Conservation (phyloP, 2,113 vertebrate species). For the Diadophis punctatus region DNA sequence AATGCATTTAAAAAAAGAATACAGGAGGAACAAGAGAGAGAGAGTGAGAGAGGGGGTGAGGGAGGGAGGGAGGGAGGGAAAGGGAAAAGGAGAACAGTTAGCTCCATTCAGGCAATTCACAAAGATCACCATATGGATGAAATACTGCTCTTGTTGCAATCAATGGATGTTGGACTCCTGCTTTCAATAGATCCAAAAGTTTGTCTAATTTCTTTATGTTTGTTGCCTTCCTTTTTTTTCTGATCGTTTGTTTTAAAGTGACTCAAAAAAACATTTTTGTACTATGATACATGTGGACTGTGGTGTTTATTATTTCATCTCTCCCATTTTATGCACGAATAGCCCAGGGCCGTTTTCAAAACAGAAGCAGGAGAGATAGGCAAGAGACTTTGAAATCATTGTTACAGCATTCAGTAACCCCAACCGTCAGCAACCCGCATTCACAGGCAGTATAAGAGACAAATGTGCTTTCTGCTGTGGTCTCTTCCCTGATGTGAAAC, state of each 20-base stretch:
- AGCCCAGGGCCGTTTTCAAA: not conserved
- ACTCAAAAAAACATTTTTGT: conserved; percentile 9
- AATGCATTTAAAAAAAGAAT: conserved; percentile 15
- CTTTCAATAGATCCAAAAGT: not conserved
- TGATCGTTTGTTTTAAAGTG: conserved; percentile 21
- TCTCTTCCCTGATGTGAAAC: not conserved
- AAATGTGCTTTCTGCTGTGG: not conserved
- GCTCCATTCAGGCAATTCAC: conserved; percentile 13
- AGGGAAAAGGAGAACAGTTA: not conserved
- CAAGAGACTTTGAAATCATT: not conserved
- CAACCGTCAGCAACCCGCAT: not conserved
- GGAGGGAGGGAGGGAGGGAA: conserved; percentile 22
- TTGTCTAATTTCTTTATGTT: not conserved
- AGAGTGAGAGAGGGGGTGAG: not conserved
- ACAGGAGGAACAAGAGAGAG: not conserved
- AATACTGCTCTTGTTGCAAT: conserved; percentile 5
- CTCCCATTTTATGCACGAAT: conserved; percentile 10
- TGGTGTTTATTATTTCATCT: not conserved
- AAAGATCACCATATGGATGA: not conserved
- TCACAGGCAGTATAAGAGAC: not conserved
- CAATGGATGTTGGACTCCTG: not conserved
- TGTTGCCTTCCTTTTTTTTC: not conserved
- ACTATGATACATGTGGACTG: not conserved
- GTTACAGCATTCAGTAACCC: conserved; percentile 12
- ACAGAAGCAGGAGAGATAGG: not conserved